These are phyloP conservation scores for Gila orcuttii DNA, from an alignment of 2,113 vertebrate species.

Conservation along the genomic window DNA sequence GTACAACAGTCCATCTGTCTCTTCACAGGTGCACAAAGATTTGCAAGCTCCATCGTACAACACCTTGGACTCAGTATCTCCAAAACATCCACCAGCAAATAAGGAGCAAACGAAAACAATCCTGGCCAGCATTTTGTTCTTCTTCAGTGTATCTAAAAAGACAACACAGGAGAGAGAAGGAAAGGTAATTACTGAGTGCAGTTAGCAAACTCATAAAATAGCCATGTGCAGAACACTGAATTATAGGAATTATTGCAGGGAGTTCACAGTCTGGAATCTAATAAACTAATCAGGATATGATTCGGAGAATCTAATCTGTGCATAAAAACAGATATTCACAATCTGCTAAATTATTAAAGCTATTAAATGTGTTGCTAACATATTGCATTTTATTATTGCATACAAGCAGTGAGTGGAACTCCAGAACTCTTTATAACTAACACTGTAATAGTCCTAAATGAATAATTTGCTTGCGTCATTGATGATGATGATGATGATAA, in stretches of 20 bases:
- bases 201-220: neutral
- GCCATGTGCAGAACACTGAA: neutral
- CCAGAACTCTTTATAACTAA: neutral
- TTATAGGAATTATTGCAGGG: neutral
- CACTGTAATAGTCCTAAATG: neutral
- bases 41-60: slow-evolving; percentile 83
- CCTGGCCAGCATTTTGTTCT: slow-evolving; percentile 87
- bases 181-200: slow-evolving; percentile 21
- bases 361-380: neutral
- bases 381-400: neutral
- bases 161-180: slow-evolving; percentile 35
- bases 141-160: slow-evolving; percentile 68
- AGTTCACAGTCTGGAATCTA: neutral
- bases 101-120: slow-evolving; percentile 78
- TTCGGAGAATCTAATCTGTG: neutral
- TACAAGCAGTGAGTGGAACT: neutral
- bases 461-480: neutral
- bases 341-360: neutral
- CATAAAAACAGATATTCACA: neutral
- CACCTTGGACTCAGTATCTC: slow-evolving; percentile 75
- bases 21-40: slow-evolving; percentile 87
- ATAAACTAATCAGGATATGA: neutral
- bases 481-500: slow-evolving; percentile 1
- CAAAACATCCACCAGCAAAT: slow-evolving; percentile 71
- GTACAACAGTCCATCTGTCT: slow-evolving; percentile 86